These are phyloP conservation scores for Forbesichthys agassizii DNA, from an alignment of 2,113 vertebrate genomes.

Conservation along the genomic window DNA sequence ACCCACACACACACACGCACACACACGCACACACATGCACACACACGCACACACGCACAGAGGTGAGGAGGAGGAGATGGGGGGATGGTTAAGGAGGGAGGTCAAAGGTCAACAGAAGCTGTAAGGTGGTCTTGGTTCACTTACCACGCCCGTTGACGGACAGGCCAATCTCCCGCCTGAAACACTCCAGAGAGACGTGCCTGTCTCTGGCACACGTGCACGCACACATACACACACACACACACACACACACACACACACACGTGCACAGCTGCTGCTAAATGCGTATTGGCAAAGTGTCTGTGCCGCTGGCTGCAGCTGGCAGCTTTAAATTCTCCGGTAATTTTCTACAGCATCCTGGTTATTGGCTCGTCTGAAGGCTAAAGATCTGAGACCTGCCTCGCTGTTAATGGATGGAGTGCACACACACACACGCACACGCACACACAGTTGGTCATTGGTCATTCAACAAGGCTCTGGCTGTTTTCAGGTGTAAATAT, in stretches of 20 bases:
- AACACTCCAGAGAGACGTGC: conserved; percentile 77
- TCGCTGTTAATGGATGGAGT: conserved; percentile 67
- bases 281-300: conserved; percentile 72
- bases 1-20: too few relatives aligned
- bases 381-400: conserved; percentile 71
- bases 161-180: conserved; percentile 77
- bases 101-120: conserved; percentile 5
- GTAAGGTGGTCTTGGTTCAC: conserved; percentile 20
- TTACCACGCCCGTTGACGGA: conserved; percentile 61
- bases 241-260: conserved; percentile 69
- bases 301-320: conserved; percentile 74
- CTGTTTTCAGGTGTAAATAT: too few relatives aligned
- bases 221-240: conserved; percentile 63
- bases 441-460: neutral
- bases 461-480: too few relatives aligned
- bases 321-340: conserved; percentile 71
- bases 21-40: too few relatives aligned
- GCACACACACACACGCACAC: neutral
- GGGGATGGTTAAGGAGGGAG: neutral
- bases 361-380: conserved; percentile 76
- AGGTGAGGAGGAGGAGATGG: neutral
- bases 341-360: conserved; percentile 67
- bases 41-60: too few relatives aligned
- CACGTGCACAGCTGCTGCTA: conserved; percentile 65
- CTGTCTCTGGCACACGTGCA: conserved; percentile 69